Conservation (phyloP, 2,797 vertebrate species). For the Rhinogobio ventralis region DNA sequence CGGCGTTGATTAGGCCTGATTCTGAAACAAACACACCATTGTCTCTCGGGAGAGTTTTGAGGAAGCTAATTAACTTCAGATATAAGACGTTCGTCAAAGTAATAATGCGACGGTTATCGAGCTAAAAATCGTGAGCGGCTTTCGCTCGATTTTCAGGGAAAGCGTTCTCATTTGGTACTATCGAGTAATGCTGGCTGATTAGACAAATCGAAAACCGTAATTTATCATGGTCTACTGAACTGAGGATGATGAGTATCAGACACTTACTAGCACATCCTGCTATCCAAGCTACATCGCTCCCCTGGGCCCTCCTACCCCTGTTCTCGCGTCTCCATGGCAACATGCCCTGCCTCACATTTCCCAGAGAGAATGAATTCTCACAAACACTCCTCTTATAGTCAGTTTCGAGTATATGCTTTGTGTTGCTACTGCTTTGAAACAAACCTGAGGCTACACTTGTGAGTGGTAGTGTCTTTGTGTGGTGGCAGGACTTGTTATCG, state of each 20-base stretch:
- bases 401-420: conserved; percentile 1
- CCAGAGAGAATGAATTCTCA: conserved; percentile 44
- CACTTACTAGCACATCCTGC: conserved; percentile 39
- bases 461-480: not conserved
- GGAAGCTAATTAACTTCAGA: conserved; percentile 30
- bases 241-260: conserved; percentile 42
- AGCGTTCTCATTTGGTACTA: conserved; percentile 8
- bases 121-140: not conserved
- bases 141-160: not conserved
- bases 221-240: conserved; percentile 13
- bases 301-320: conserved; percentile 58
- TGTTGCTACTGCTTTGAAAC: conserved; percentile 7
- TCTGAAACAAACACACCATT: conserved; percentile 1
- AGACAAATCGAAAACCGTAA: conserved; percentile 3
- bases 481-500: not conserved
- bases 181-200: not conserved
- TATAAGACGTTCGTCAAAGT: not conserved
- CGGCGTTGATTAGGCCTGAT: not conserved
- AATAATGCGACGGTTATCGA: not conserved
- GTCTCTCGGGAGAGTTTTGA: conserved; percentile 4
- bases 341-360: conserved; percentile 55
- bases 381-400: conserved; percentile 33
- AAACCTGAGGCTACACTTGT: not conserved
- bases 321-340: conserved; percentile 62
- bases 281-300: conserved; percentile 55